Evolutionary conservation across 2,888 invertebrate genomes (phyloP), one percentile per base, ranked within the genome.

Genomic region (Sesia bembeciformis): DNA sequence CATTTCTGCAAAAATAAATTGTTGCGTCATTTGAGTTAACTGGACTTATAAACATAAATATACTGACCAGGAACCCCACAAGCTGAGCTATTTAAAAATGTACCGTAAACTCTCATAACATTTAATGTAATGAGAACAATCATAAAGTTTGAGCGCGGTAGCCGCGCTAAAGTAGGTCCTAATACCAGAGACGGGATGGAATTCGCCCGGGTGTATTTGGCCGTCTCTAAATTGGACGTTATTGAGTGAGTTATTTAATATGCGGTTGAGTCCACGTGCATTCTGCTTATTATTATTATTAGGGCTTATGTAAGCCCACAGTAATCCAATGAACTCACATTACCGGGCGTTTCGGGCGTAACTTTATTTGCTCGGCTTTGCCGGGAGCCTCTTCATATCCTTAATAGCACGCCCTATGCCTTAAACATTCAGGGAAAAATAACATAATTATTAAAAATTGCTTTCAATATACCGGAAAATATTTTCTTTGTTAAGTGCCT

Each of bases 361-460:
- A 84, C 76, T 78, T 88, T 89, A 86, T 88, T 88, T 89, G 82
- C 81, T 79, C 70, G 74, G 84, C 79, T 82, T 77, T 76, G 65
- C 63, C 57, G 60, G 66, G 71, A 84, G 81, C 85, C 85, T 79
- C 76, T 74, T 74, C 74, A 75, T 80, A 72, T 73, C 72, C 76
- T 63, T 76, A 84, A 85, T 77, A 81, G 84, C 85, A 84, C 83
- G 81, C 71, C 66, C 70, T 67, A 65, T 68, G 63, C 62, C 63
- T 55, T 61, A 67, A 78, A 72, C 72, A 72, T 76, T 76, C 66
- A 63, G 69, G 68, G 66, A 59, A 70, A 61, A 60, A 62, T 75
- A 87, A 86, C 68, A 68, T 87, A 84, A 88, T 88, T 88, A 88
- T 86, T 85, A 88, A 86, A 88, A 85, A 86, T 87, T 87, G 86